Percentiles rank a stretch among this genome's conserved stretches.
phyloP scores from a whole-genome alignment of 2,113 vertebrate species.

The Python bivittatus region DNA sequence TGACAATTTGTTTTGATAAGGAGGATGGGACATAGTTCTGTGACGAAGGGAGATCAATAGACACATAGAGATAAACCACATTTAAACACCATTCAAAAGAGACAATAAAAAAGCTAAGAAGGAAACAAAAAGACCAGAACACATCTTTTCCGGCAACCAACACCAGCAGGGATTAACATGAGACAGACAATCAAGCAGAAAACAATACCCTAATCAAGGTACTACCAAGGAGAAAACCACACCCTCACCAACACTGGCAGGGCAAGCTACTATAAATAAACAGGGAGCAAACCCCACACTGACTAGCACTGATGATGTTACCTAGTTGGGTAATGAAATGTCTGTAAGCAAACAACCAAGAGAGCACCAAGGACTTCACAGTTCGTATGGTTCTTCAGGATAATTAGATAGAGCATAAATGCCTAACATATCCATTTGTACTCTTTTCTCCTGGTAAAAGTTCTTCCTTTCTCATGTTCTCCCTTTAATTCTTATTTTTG shows the following conservation, averaged over 20 bases:
- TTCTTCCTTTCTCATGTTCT: slow-evolving; percentile 51
- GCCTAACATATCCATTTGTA: slow-evolving; percentile 37
- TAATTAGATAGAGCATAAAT: slow-evolving; percentile 31
- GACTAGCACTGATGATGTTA: neutral
- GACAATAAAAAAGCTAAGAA: neutral
- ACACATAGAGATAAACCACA: neutral
- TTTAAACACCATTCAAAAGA: neutral
- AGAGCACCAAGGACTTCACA: neutral
- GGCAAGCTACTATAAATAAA: neutral
- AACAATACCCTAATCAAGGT: neutral
- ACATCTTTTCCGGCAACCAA: neutral
- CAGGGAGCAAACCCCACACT: neutral
- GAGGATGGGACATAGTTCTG: neutral
- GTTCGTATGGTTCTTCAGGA: neutral
- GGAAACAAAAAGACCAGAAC: neutral
- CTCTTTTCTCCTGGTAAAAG: neutral
- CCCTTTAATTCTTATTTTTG: slow-evolving; percentile 35
- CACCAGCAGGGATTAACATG: neutral
- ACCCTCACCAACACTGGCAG: neutral
- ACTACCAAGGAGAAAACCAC: neutral
- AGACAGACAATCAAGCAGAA: neutral
- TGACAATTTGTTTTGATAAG: slow-evolving; percentile 37
- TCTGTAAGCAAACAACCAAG: neutral
- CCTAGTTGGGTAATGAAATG: neutral
- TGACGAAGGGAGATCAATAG: slow-evolving; percentile 13